Conservation (phyloP, 2,113 vertebrate genomes). For the Fregetta grallaria region DNA sequence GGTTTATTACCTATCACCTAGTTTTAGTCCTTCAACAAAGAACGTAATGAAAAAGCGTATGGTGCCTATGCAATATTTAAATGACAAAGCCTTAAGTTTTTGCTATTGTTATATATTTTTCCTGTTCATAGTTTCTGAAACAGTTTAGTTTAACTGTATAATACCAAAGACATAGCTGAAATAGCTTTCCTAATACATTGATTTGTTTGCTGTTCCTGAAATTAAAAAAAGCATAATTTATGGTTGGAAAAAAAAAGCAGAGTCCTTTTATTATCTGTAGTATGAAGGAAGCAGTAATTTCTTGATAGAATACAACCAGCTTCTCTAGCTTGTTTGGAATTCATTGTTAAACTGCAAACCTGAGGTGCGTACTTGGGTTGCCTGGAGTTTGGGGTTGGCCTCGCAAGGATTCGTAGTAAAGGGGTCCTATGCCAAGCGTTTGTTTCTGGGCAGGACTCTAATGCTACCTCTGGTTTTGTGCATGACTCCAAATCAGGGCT, state of each 20-base stretch:
- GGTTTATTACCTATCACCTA: neutral
- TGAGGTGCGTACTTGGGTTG: fast-evolving
- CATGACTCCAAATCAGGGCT: too few species aligned
- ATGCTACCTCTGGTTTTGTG: fast-evolving
- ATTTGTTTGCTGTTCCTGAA: neutral
- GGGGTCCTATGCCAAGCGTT: fast-evolving
- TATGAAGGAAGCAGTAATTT: neutral
- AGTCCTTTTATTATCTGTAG: neutral
- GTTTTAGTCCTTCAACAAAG: neutral
- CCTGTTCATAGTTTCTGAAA: neutral
- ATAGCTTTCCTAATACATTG: neutral
- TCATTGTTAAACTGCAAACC: neutral
- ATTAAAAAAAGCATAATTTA: too few species aligned
- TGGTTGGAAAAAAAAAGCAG: too few species aligned
- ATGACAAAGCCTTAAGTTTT: neutral
- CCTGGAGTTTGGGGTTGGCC: too few species aligned
- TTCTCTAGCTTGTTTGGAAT: neutral
- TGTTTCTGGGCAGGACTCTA: neutral
- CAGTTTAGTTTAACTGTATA: neutral
- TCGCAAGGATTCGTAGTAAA: too few species aligned
- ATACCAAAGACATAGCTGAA: neutral
- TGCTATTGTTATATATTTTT: neutral
- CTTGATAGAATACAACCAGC: fast-evolving
- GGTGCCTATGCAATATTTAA: neutral
- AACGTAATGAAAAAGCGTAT: neutral